phyloP scores from a whole-genome alignment of 2,113 vertebrate genomes.

The Rhineura floridana region DNA sequence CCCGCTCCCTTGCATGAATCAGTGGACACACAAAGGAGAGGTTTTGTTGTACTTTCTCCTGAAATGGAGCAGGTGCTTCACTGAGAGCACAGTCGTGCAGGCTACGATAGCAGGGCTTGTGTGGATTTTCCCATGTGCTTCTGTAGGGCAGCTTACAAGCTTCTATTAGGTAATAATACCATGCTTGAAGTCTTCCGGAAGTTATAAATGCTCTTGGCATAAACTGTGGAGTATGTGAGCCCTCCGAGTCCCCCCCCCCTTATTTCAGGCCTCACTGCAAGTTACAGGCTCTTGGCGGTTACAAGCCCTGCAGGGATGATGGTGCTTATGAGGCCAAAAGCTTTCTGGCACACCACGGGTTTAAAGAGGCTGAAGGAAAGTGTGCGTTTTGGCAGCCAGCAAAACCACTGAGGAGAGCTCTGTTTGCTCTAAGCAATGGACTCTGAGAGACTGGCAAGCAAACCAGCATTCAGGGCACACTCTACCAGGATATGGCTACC shows the following conservation, averaged over 20 bases:
- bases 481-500: neutral
- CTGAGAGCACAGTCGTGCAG: neutral
- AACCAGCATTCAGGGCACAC: neutral
- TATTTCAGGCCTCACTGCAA: slow-evolving; percentile 34
- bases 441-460: neutral
- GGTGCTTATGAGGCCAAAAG: slow-evolving; percentile 8
- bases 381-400: neutral
- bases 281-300: slow-evolving; percentile 1
- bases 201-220: slow-evolving; percentile 21
- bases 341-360: slow-evolving; percentile 8
- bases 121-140: neutral
- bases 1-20: neutral
- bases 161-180: neutral
- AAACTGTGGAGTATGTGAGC: slow-evolving; percentile 2
- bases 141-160: neutral
- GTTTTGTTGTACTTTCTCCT: too few species aligned
- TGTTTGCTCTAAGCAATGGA: neutral
- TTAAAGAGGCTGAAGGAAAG: neutral
- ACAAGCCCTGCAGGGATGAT: slow-evolving; percentile 16
- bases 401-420: neutral
- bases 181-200: slow-evolving; percentile 13
- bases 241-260: neutral
- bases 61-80: neutral
- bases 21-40: neutral
- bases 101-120: neutral